Base-by-base conservation (phyloP, 2,113 vertebrate genomes). In the Aythya baeri region DNA sequence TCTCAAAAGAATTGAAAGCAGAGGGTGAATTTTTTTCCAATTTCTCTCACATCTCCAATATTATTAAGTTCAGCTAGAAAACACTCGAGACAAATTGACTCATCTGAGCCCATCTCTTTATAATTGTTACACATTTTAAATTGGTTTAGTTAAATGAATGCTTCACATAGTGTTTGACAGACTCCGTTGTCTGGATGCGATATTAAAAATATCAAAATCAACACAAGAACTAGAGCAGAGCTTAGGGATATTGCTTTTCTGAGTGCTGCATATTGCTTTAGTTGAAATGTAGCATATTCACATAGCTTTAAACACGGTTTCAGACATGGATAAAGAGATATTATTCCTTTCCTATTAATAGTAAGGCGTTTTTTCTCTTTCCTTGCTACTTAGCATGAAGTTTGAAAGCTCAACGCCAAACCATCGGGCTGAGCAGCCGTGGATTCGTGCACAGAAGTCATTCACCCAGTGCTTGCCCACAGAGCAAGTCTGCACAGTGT, bases 41-140 rank as follows among this genome's bases (percentile, higher is more conserved):
- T 88, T 91, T 92, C 91, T 95, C 85, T 94, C 89, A 70, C 88
- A 87, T 93, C 68, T 92, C 90, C 92, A 74, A 61, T 90, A 93
- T 94, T 93, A 96, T 96, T 92, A 96, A 95, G 91, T 92, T 85
- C 82, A 83, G 91, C 74, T 83, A 91, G 93, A 95, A 95, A 96
- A 96, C 93, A 86, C 94, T 91, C 9, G 27, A 94, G 96, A 96
- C 86, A 94, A 93, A 95, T 93, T 86, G 95, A 95, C 86, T 92
- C 91, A 86, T 94, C 86, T 65, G 89, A 89, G 86, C 93, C 77
- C 74, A 93, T 87, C 94, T 93, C 95, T 95, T 93, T 80, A 95
- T 95, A 96, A 97, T 93, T 95, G 95, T 95, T 97, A 88, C 92
- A 86, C 70, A 54, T 88, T 86, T 91, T 38, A 82, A 97, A 91